Percentiles rank a stretch among this genome's conserved stretches.
Conservation (phyloP, 2,888 invertebrate genomes). For the Melinopterus prodromus region DNA sequence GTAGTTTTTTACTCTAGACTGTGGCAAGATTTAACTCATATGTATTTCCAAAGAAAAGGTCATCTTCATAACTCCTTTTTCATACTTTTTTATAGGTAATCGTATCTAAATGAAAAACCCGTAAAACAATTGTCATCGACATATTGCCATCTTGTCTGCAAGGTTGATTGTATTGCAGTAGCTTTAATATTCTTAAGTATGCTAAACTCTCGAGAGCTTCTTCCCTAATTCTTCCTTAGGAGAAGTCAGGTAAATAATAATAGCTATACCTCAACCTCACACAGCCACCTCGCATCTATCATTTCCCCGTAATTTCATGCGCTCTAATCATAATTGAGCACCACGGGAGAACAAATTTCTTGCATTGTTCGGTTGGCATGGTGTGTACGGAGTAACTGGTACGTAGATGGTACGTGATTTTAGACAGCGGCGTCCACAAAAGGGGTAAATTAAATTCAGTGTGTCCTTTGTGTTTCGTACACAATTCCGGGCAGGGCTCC, state of each 20-base stretch:
- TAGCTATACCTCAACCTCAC: background rate
- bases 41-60: too few species aligned
- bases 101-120: too few species aligned
- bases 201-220: too few species aligned
- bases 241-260: background rate
- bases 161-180: too few species aligned
- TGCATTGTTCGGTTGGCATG: background rate
- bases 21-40: too few species aligned
- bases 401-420: constrained; percentile 4
- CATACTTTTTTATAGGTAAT: too few species aligned
- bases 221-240: too few species aligned
- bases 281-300: background rate
- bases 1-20: too few species aligned
- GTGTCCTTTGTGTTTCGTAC: constrained; percentile 4
- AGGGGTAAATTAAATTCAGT: background rate
- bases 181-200: too few species aligned
- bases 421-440: background rate
- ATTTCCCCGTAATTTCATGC: background rate
- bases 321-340: background rate
- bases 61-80: too few species aligned
- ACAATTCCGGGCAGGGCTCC: background rate
- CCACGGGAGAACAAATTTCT: background rate
- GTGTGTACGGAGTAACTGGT: background rate
- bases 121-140: too few species aligned
- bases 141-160: too few species aligned